Base-by-base conservation (phyloP, 2,888 invertebrate species). In the Cistogaster globosa region DNA sequence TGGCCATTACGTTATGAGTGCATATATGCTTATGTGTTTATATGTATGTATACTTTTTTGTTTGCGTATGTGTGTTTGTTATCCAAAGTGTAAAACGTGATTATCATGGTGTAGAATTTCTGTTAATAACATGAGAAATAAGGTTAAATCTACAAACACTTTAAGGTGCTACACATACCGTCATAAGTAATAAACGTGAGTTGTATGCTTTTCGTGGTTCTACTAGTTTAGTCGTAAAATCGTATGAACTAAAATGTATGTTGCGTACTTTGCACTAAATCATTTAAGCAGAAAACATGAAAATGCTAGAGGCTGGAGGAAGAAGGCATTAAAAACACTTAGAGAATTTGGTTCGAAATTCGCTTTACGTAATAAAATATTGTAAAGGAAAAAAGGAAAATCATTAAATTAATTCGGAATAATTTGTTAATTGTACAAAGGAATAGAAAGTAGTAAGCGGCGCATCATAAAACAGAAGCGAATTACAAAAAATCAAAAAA, bases 111-210 rank as follows among this genome's bases (percentile, higher is more conserved):
- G 22, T 58, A 62, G 65, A 77, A 76, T 60, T 72, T 79, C 65
- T 69, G 75, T 69, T 76, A 76, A 69, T 83, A 83, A 75, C 65
- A 78, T 69, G 58, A 83, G 75, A 83, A 79, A 83, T 69, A 42
- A 79, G 83, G 74, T 75, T 83, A 83, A 79, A 79, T 78, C 69
- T 60, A 79, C 83, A 84, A 79, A 84, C 83, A 79, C 79, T 84
- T 79, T 45, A 69, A 78, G 18, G 45, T 65, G 71, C 48, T 38
- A 57, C 71, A 57, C 71, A 55, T n/a, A 11, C 51, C 20, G 14
- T 63, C 71, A 42, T 71, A 45, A 65, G 55, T 57, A n/a, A 48
- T 26, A 65, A 63, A 63, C 71, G 45, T 57, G 55, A 57, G 26
- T 51, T 38, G 6, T 67, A 48, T 62, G 32, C 11, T 48, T 14